A percentile compares a stretch with the other conserved stretches of the same genome.
phyloP scores from a whole-genome alignment of 2,113 vertebrate genomes.

The Picathartes gymnocephalus region DNA sequence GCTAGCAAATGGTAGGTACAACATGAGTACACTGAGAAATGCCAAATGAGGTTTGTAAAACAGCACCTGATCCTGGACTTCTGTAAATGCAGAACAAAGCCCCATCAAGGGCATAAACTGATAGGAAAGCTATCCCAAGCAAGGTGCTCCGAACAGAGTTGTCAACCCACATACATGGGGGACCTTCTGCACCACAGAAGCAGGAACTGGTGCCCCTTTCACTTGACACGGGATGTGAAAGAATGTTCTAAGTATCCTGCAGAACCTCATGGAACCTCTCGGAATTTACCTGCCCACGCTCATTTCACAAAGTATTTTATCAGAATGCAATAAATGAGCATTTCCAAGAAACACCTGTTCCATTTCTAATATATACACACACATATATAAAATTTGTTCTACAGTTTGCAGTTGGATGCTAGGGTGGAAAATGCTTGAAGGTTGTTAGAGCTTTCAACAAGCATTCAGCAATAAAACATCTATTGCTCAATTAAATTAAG shows the following conservation, averaged over 20 bases:
- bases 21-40: neutral
- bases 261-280: neutral
- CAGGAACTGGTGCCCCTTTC: neutral
- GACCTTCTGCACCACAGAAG: neutral
- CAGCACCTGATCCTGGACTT: neutral
- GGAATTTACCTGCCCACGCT: neutral
- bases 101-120: neutral
- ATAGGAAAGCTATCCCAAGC: neutral
- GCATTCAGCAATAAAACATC: neutral
- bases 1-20: neutral
- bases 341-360: neutral
- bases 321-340: neutral
- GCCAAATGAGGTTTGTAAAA: neutral
- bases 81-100: neutral
- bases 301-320: neutral
- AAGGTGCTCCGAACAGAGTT: neutral
- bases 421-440: neutral
- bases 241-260: neutral
- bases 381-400: neutral
- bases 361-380: neutral
- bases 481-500: conserved; percentile 55
- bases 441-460: neutral
- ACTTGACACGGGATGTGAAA: neutral
- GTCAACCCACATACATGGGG: neutral
- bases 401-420: neutral